Base-by-base conservation (phyloP, 2,113 vertebrate genomes). In the Nannospalax galili region DNA sequence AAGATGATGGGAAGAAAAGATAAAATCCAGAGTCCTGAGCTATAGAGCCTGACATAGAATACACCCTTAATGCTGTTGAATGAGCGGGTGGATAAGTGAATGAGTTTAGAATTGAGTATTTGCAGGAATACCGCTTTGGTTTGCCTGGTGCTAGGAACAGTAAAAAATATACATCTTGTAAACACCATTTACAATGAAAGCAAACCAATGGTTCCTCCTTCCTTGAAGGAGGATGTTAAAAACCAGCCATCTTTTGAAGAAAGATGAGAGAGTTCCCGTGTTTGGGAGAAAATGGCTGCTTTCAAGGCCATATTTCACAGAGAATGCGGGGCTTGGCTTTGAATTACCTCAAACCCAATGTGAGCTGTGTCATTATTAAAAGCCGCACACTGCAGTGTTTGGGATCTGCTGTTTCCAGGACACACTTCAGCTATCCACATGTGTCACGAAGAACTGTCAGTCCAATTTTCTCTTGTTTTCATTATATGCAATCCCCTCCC, bases 271-370 rank as follows among this genome's bases (percentile, higher is more conserved):
- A 92, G 35, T 86, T 72, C 64, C 45, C 10, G 19, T 64, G 62
- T 95, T 93, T 91, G 69, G 74, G 91, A 88, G 92, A 88, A 97
- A 96, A 96, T 92, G 92, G 75, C 70, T 93, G 85, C 72, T 96
- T 97, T 92, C 56, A 82, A 95, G 97, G 85, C 48, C 12, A 1
- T 96, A 91, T 94, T 91, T 96, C 88, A 97, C 28, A 52, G 92
- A 77, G 26, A 88, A 82, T 48, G 30, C 26, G 15, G 89, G 65
- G 28, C 64, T 75, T 90, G 67, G 37, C 42, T 96, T 92, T 93
- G 94, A 91, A 89, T 93, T 93, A 86, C 88, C 90, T 93, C 75
- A 93, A 52, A 62, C 67, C 73, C 64, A 45, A 7, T 17, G 62
- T 20, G n/a, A 91, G 37, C 26, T 19, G 26, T 86, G 74, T 91